Conservation (phyloP, 2,888 invertebrate genomes). For the Agapetus fuscipes region DNA sequence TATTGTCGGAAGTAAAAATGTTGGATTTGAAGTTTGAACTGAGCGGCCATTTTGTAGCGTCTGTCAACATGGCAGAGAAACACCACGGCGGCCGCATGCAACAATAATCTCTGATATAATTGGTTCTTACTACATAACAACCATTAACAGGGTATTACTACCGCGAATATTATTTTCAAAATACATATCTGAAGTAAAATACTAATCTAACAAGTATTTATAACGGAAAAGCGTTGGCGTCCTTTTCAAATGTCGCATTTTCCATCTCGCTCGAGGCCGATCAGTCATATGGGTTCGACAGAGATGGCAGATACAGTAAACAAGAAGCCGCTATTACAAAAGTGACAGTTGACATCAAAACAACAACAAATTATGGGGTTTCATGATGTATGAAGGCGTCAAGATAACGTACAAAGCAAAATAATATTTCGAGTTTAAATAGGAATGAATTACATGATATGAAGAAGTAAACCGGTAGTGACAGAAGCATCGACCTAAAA, state of each 20-base stretch:
- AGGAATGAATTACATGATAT: too few species aligned
- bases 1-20: too few species aligned
- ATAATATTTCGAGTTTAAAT: too few species aligned
- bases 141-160: too few species aligned
- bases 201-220: too few species aligned
- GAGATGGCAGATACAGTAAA: slow-evolving; percentile 12
- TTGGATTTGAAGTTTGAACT: slow-evolving; percentile 8
- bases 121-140: too few species aligned
- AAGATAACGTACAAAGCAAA: too few species aligned
- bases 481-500: slow-evolving; percentile 5
- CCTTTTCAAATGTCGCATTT: slow-evolving; percentile 18
- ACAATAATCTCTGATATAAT: too few species aligned
- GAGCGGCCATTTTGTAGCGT: slow-evolving; percentile 21
- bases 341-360: slow-evolving; percentile 18
- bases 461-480: background rate
- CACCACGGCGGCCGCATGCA: too few species aligned
- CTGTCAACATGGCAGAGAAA: slow-evolving; percentile 19
- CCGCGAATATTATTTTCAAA: too few species aligned
- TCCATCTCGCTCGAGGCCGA: slow-evolving; percentile 8
- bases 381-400: too few species aligned
- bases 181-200: too few species aligned
- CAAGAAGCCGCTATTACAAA: slow-evolving; percentile 15
- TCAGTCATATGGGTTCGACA: background rate
- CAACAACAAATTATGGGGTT: slow-evolving; percentile 15
- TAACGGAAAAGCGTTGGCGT: slow-evolving; percentile 14